Evolutionary conservation across 2,113 vertebrate species (phyloP), one percentile per base, ranked within the genome.

Genomic region (Tenrec ecaudatus): DNA sequence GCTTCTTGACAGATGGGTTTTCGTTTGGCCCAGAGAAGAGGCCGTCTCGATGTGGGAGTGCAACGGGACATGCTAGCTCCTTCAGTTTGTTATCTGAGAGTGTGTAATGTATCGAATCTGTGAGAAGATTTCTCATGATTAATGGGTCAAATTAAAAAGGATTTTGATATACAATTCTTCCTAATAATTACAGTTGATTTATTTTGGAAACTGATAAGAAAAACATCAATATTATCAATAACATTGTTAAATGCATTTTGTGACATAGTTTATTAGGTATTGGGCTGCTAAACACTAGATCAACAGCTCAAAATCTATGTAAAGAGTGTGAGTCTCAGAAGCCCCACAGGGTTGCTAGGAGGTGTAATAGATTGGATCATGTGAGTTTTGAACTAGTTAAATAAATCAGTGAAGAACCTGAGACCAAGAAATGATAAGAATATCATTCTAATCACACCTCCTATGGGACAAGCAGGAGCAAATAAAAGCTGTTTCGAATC

Each of bases 11-110:
- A 69, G 38, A 92, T 89, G 62, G 62, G n/a, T 71, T 81, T 88
- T 76, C 58, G 92, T 94, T 87, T 87, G 87, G 76, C 33, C 19
- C 20, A 92, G 77, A 93, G 60, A 91, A 94, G 33, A 93, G 82
- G 92, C 96, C 90, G 90, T 77, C 36, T 64, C 60, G 33, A 4
- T 53, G 11, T 94, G 29, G 7, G 36, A 17, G n/a, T 60, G n/a
- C 31, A 83, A 66, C 29, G 38, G 43, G 57, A 94, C 27, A 85
- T 25, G 53, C 25, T 38, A 66, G 71, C 29, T 83, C 57, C 27
- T 89, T 93, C 43, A 93, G 25, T 14, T 53, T 10, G 9, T 92
- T 60, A 90, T 82, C 16, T 14, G 27, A 92, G 88, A 79, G 6
- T 29, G 43, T 92, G 71, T 78, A 23, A 60, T 83, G 12, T 64